phyloP scores from a whole-genome alignment of 2,888 invertebrate genomes.

The Pristionchus arcanus region DNA sequence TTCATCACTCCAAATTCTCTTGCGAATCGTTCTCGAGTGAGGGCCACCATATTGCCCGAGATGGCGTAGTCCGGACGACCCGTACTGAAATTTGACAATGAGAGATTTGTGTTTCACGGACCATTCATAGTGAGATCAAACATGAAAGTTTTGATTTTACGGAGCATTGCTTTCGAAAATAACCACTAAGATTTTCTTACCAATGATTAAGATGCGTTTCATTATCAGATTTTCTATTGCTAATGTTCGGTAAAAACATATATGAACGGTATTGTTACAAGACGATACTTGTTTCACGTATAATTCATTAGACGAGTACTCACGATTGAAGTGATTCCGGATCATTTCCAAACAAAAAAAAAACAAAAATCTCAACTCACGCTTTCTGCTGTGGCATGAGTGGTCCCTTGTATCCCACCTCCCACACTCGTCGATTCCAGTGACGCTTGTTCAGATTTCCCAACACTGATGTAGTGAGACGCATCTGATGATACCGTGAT shows the following conservation, averaged over 20 bases:
- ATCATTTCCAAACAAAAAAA: not conserved
- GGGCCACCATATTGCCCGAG: conserved; percentile 62
- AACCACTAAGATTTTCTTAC: too few species aligned
- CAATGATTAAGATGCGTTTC: too few species aligned
- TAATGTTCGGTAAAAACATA: too few species aligned
- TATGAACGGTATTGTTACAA: too few species aligned
- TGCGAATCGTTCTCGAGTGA: conserved; percentile 68
- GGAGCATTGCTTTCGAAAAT: too few species aligned
- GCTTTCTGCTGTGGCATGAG: conserved; percentile 74
- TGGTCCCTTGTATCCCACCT: conserved; percentile 76
- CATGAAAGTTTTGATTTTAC: too few species aligned
- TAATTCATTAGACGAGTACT: too few species aligned
- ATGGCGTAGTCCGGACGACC: conserved; percentile 73
- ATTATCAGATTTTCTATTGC: too few species aligned
- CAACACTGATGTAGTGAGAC: not conserved
- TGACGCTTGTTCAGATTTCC: conserved; percentile 72
- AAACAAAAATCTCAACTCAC: conserved; percentile 62
- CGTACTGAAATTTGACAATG: conserved; percentile 67
- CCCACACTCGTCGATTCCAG: conserved; percentile 78
- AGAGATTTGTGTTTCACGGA: not conserved
- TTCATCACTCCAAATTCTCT: conserved; percentile 76
- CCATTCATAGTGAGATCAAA: not conserved
- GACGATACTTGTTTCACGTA: too few species aligned
- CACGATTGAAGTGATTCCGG: too few species aligned
- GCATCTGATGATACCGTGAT: conserved; percentile 37